Conservation (phyloP, 2,113 vertebrate species). For the Pithys albifrons region DNA sequence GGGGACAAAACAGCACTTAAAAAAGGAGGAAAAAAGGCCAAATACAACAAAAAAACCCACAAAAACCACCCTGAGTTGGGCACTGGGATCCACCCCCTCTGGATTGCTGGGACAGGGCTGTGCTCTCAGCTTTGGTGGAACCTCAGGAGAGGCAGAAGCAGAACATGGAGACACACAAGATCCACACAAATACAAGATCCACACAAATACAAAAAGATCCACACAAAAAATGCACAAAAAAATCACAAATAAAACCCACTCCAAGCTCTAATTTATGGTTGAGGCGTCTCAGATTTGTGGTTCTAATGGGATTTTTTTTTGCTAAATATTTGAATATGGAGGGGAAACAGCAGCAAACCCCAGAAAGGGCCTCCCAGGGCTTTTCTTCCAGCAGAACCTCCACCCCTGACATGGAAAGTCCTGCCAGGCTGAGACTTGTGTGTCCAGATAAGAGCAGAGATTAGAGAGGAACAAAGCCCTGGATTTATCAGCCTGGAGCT, state of each 20-base stretch:
- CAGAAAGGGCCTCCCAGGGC: background rate
- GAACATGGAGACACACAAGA: too few relatives aligned
- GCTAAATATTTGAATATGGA: background rate
- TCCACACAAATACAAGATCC: too few relatives aligned
- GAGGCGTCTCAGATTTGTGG: background rate
- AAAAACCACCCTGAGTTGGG: too few relatives aligned
- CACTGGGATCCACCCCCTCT: too few relatives aligned
- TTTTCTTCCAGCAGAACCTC: background rate
- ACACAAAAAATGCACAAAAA: background rate
- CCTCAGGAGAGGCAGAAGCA: too few relatives aligned
- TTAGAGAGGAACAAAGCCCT: background rate
- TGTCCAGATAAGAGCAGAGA: background rate
- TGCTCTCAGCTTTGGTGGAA: too few relatives aligned
- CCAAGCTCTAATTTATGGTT: background rate
- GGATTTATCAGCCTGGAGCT: too few relatives aligned
- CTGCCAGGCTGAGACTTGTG: background rate
- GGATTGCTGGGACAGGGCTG: too few relatives aligned
- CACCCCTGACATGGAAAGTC: background rate
- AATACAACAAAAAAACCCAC: background rate
- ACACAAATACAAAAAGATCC: too few relatives aligned
- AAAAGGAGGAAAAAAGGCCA: background rate
- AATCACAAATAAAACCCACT: rapidly evolving
- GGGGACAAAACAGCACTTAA: background rate
- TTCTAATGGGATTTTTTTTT: background rate
- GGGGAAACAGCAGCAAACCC: background rate